Evolutionary conservation across 2,888 invertebrate genomes (phyloP), one percentile per base, ranked within the genome.

Genomic region (Adineta ricciae): DNA sequence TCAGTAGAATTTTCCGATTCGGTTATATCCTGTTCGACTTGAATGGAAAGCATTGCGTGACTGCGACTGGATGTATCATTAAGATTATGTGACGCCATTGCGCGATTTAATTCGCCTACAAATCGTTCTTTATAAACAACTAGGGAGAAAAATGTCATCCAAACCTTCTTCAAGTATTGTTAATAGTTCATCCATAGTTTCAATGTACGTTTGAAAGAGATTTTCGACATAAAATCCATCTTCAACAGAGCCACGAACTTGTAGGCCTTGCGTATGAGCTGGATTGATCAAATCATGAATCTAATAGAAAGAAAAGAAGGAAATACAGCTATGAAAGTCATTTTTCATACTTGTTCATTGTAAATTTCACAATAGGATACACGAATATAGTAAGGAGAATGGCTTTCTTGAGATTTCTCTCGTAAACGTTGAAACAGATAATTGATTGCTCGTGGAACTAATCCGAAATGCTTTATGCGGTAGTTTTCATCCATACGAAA

Each of bases 341-440:
- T 27, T 16, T 41, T n/a, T 64, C 19, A 90, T 90, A 96, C 96
- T 93, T 97, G 96, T 92, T 97, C 97, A 90, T 97, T 97, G 91
- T 97, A 97, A 87, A 97, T 96, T 92, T 97, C 97, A 88, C 96
- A 92, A 91, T 96, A 97, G 86, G 96, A 96, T 11, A 96, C 96
- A 89, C 95, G 95, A 84, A 97, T 92, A 85, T 95, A 93, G 90
- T 94, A 96, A 90, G 95, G 89, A 38, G 88, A 93, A 24, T 50
- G 54, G 8, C 36, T 49, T 41, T 86, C 84, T 24, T 93, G 93
- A n/a, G 86, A 38, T 49, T 84, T 52, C 38, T 84, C 78, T 56
- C 94, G 93, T 87, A 97, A 93, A 88, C 94, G 92, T 88, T 94
- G 93, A 92, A 95, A 96, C 88, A 97, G 93, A 91, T 96, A 94